A percentile compares a stretch with the other conserved stretches of the same genome.
Conservation (phyloP, 2,113 vertebrate species). For the Hypocryptadius cinnamomeus region DNA sequence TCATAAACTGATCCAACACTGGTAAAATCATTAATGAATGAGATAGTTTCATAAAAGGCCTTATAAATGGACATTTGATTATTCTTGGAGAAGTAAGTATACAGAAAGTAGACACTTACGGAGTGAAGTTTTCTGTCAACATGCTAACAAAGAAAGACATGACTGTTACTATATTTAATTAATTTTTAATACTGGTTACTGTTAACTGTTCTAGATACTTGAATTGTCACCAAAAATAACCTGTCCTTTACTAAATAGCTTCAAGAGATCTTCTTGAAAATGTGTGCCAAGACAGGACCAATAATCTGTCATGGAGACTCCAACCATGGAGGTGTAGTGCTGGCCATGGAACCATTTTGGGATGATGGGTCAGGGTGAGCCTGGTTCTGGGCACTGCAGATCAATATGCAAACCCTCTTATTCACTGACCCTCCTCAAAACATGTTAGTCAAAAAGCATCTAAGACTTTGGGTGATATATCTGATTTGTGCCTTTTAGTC, state of each 20-base stretch:
- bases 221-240: not conserved
- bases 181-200: not conserved
- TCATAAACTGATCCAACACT: not conserved
- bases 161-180: not conserved
- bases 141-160: not conserved
- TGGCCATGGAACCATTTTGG: not conserved
- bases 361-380: not conserved
- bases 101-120: not conserved
- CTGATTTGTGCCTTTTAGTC: not conserved
- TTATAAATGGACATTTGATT: not conserved
- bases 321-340: accelerated
- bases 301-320: not conserved
- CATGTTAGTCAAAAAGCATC: accelerated
- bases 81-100: not conserved
- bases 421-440: not conserved
- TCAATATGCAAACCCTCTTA: not conserved
- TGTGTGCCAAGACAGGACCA: not conserved
- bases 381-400: not conserved
- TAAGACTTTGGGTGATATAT: not conserved
- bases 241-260: not conserved
- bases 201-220: not conserved
- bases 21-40: accelerated
- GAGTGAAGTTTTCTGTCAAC: not conserved
- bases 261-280: not conserved
- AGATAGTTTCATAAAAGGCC: not conserved